Evolutionary conservation across 2,888 invertebrate species (phyloP).

Genomic region (Hypena proboscidalis): DNA sequence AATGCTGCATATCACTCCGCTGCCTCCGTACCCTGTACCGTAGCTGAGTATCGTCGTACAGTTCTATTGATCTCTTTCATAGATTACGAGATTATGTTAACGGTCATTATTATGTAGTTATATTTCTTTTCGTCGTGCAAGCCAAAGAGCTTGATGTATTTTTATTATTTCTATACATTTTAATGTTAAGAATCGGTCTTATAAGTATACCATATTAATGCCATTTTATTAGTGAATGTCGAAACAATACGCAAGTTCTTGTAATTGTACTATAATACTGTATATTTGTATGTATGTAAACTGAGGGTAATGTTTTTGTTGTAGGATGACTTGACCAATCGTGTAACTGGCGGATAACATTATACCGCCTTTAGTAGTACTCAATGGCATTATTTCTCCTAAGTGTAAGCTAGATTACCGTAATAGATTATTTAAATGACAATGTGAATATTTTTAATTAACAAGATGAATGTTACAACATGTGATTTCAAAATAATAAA

Average conservation of each 20-base stretch:
- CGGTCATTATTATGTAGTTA: conserved; percentile 63
- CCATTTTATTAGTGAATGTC: conserved; percentile 82
- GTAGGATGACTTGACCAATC: conserved; percentile 83
- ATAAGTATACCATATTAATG: conserved; percentile 80
- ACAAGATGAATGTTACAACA: conserved; percentile 87
- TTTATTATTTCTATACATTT: conserved; percentile 79
- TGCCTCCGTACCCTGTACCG: conserved; percentile 43
- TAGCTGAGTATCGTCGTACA: conserved; percentile 58
- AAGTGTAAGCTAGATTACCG: conserved; percentile 84
- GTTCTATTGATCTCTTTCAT: conserved; percentile 78
- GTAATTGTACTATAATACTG: conserved; percentile 80
- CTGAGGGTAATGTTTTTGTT: conserved; percentile 71
- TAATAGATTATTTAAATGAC: conserved; percentile 87
- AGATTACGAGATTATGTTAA: conserved; percentile 70
- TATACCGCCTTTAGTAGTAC: conserved; percentile 71
- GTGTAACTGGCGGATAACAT: conserved; percentile 67
- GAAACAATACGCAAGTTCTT: conserved; percentile 75
- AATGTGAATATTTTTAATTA: conserved; percentile 89
- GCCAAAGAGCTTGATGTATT: conserved; percentile 85
- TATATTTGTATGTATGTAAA: conserved; percentile 84
- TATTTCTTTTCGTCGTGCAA: conserved; percentile 81
- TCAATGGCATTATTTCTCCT: conserved; percentile 84
- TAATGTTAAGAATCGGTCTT: conserved; percentile 75
- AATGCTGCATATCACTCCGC: conserved; percentile 76
- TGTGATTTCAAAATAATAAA: conserved; percentile 87